Base-by-base conservation (phyloP, 2,888 invertebrate genomes). In the Himalopsyche tibetana region DNA sequence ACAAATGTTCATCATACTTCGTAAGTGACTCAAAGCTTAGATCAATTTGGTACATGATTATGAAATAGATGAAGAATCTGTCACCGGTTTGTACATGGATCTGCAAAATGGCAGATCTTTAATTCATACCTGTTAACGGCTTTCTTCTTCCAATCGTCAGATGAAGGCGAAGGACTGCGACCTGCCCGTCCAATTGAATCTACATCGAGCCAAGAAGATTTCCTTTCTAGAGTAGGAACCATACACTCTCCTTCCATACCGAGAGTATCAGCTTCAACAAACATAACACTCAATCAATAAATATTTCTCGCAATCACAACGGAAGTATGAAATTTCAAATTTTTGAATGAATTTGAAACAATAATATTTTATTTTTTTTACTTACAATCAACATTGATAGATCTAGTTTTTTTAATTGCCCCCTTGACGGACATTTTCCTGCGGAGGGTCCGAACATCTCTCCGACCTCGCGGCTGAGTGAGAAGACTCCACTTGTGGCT, bases 391-490 rank as follows among this genome's bases (percentile, higher is more conserved):
- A 98, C 96, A 90, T 97, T 97, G 88, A 99, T 99, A 15, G 98
- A 98, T 89, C 98, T 94, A 0, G 98, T 98, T 91, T 98, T 97
- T 92, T 97, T 97, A 87, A 99, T 98, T 74, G 98, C 98, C 84
- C 99, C 99, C 90, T 96, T 96, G 36, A 98, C 96, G 0, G 97
- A 98, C 96, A 98, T 96, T 90, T 95, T 95, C 1, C 97, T 94
- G 80, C 95, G 94, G 81, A 96, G 90, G 86, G 93, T 92, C 55
- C 94, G 93, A 0, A 91, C 90, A 80, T 95, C 94, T 36, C 94
- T 92, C 2, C 91, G 90, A 83, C 92, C 94, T 0, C 92, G 90
- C 42, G 94, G 92, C 11, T 94, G 93, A 6, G 93, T 90, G 86
- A 97, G 91, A 81, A 96, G 94, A 89, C 94, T 95, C 9, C 95